Evolutionary conservation across 2,797 vertebrate genomes (phyloP), one percentile per base, ranked within the genome.

Genomic region (Neosilurus mollespiculum): DNA sequence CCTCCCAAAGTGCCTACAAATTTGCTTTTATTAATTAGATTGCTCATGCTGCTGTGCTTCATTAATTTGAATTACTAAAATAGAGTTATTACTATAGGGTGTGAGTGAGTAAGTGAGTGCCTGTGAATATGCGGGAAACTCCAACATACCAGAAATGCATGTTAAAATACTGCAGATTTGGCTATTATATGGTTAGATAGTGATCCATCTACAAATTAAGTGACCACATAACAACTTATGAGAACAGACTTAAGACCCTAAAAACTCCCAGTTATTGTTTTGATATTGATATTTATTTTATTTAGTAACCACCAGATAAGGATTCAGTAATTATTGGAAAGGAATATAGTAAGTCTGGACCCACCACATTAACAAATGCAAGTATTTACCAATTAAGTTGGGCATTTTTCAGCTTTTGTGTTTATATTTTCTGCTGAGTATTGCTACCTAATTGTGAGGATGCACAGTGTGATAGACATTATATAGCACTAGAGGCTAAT

Each of bases 11-110:
- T 51, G 37, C 61, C 37, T 18, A 30, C 43, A 26, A 65, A 78
- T 65, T 65, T 65, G 43, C 77, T 64, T 51, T 65, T 65, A 78
- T 65, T 78, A 65, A 78, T 78, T 65, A 65, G 43, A 16, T 51
- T 78, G 61, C 69, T 73, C 59, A 26, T 58, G 24, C 59, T 79
- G 77, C 78, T 59, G 37, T 54, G 73, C 30, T 75, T 16, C 62
- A 81, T 75, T 84, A 49, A 51, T 67, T 78, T 30, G 43, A 37
- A 81, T 84, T 61, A 49, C 62, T 59, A 58, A 51, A 59, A 56
- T 49, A 70, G 54, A 61, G 58, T 64, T 70, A 54, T 79, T 67
- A 67, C 34, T 22, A 43, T 43, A 15, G 62, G 4, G 18, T 81
- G 22, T 80, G 69, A 84, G n/a, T 24, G 49, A 53, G 58, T n/a